Conservation (phyloP, 1,140 invertebrate genomes). For the Drosophila simulans region DNA sequence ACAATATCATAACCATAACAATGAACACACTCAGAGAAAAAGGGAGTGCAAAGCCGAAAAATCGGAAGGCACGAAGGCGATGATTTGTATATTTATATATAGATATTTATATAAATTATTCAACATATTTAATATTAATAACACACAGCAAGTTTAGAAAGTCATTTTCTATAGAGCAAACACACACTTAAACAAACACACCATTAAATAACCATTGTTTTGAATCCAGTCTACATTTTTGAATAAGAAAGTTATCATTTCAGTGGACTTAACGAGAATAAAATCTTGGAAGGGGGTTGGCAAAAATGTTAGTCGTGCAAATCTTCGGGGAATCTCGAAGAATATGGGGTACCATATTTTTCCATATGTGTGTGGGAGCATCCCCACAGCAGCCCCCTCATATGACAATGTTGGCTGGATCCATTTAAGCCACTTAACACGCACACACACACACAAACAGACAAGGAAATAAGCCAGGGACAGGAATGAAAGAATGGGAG, state of each 20-base stretch:
- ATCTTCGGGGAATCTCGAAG: conserved; percentile 4
- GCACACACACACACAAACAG: conserved; percentile 29
- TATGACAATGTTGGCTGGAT: conserved; percentile 63
- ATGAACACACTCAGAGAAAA: conserved; percentile 33
- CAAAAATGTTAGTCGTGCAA: not conserved
- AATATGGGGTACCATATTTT: conserved; percentile 29
- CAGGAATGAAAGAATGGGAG: not conserved
- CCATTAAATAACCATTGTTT: no score
- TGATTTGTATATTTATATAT: not conserved
- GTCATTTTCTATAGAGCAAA: no score
- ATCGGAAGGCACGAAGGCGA: not conserved
- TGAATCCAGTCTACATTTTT: no score
- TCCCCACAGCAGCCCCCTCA: conserved; percentile 14
- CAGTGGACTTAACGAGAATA: not conserved
- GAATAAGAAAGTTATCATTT: not conserved
- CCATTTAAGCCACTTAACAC: conserved; percentile 79
- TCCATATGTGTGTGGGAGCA: conserved; percentile 30
- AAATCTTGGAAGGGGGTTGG: not conserved
- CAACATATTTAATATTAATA: no score
- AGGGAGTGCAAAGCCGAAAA: not conserved
- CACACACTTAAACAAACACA: no score
- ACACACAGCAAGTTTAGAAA: no score
- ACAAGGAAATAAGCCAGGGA: not conserved
- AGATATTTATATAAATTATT: no score
- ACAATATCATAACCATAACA: conserved; percentile 79